A percentile compares a stretch with the other conserved stretches of the same genome.
phyloP scores from a whole-genome alignment of 2,113 vertebrate species.

The Chaetorhynchus papuensis region DNA sequence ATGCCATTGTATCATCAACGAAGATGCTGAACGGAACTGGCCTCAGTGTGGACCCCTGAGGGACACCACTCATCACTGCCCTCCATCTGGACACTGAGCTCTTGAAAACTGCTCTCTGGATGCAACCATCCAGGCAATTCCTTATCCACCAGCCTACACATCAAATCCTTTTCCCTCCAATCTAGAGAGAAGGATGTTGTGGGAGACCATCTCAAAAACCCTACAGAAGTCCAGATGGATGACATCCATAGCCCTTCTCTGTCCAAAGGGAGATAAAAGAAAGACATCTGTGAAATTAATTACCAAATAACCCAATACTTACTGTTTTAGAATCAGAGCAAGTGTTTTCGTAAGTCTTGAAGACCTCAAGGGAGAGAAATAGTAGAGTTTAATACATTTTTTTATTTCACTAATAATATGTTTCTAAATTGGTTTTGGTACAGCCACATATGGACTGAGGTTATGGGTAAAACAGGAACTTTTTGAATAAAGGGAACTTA shows the following conservation, averaged over 20 bases:
- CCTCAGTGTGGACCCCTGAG: accelerated
- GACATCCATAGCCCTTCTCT: neutral
- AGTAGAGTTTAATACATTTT: neutral
- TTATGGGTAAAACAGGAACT: neutral
- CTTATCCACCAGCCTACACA: neutral
- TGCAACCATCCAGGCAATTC: neutral
- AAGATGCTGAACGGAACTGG: neutral
- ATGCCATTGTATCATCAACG: accelerated
- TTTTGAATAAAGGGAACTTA: neutral
- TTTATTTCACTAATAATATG: neutral
- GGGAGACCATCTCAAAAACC: accelerated
- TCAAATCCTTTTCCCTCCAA: neutral
- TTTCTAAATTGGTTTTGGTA: neutral
- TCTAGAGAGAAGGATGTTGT: neutral
- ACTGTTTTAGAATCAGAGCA: neutral
- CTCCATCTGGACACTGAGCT: accelerated
- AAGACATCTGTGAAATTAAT: neutral
- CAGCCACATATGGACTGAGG: neutral
- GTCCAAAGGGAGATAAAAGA: neutral
- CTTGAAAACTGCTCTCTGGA: neutral
- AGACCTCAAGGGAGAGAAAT: neutral
- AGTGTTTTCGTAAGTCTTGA: neutral
- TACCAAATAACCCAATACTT: neutral
- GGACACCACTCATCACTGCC: accelerated
- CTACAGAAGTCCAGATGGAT: neutral